Base-by-base conservation (phyloP, 2,888 invertebrate species). In the Acanthosepion esculentum region DNA sequence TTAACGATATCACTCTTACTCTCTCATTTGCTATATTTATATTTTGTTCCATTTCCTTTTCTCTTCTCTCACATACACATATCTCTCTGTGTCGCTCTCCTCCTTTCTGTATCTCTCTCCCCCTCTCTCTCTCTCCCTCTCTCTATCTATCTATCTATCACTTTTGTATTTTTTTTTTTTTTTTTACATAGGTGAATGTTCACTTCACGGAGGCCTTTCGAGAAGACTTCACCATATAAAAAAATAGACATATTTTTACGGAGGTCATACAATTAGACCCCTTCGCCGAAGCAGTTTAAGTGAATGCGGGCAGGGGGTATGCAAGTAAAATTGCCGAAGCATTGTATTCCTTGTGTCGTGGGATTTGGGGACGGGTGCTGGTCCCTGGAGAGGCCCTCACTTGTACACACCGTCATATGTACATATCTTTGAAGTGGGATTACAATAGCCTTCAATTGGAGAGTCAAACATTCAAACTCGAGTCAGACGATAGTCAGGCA, bases 191-290 rank as follows among this genome's bases (percentile, higher is more conserved):
- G n/a, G 2, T 78, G 78, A 15, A 78, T 78, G 78, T 33, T 78
- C 78, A 78, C 78, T 78, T 78, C 78, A 78, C 78, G 78, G 78
- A 78, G 78, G 78, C 78, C 78, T 78, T 78, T 33, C 78, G 5
- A 78, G 15, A 18, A 78, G 78, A 78, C n/a, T 33, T n/a, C 15
- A 15, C n/a, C 15, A n/a, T 78, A 33, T 33, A 78, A 78, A 78
- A 78, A 41, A 41, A 41, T 41, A n/a, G 78, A 78, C 78, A 78
- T 78, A 78, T 78, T 78, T 78, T 78, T 78, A 78, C 78, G 78
- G 78, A 78, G 78, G 78, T 78, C 78, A 78, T 33, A 78, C 78
- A 78, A 78, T 78, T 78, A 78, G 78, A 78, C 78, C 78, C 78
- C 78, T n/a, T 78, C 78, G 33, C 78, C 33, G 78, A 33, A n/a